Conservation (phyloP, 2,888 invertebrate genomes). For the Isoperla grammatica region DNA sequence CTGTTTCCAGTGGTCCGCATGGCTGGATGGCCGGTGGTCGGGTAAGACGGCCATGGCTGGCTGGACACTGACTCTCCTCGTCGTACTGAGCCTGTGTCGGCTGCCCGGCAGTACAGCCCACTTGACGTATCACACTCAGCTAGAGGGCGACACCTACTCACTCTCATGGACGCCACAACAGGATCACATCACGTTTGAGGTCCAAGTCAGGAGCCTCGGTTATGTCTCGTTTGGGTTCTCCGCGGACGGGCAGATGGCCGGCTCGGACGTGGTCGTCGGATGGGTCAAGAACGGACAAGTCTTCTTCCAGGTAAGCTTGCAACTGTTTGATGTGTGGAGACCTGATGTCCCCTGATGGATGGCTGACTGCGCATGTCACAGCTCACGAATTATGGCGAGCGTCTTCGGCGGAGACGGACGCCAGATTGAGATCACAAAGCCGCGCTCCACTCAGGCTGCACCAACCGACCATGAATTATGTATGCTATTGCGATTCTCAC, state of each 20-base stretch:
- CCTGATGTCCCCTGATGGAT: too few species aligned
- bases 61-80: too few species aligned
- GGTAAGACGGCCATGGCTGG: too few species aligned
- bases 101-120: constrained; percentile 38
- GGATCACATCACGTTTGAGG: constrained; percentile 73
- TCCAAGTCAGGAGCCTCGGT: constrained; percentile 77
- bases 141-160: constrained; percentile 24
- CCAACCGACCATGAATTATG: background rate
- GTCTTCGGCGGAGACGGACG: too few species aligned
- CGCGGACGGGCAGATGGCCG: constrained; percentile 68
- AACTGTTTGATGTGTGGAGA: constrained; percentile 7
- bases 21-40: background rate
- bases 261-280: constrained; percentile 81
- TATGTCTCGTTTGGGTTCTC: constrained; percentile 87
- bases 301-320: constrained; percentile 66
- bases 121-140: constrained; percentile 48
- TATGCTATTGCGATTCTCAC: constrained; percentile 2
- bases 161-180: constrained; percentile 50
- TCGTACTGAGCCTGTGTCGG: constrained; percentile 2
- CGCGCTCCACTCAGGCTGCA: background rate
- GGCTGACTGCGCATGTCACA: too few species aligned
- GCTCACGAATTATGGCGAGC: too few species aligned
- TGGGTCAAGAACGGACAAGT: constrained; percentile 78
- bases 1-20: too few species aligned
- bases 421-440: constrained; percentile 12